phyloP scores from a whole-genome alignment of 2,797 vertebrate species.

The Lagodon rhomboides region DNA sequence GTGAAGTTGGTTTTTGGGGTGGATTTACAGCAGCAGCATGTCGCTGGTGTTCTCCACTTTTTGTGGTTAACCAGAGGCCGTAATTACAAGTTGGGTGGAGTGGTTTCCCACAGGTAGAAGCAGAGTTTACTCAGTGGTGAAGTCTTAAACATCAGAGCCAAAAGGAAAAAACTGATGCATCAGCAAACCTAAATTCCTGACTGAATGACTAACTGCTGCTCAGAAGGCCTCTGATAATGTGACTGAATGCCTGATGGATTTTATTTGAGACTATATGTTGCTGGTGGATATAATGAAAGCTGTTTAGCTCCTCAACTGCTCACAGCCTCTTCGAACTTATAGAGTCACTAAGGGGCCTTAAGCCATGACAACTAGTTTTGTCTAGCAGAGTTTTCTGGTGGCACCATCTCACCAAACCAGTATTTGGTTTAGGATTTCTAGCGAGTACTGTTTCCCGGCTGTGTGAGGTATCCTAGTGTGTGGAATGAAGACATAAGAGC shows the following conservation, averaged over 20 bases:
- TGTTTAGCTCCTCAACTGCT: neutral
- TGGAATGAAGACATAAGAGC: neutral
- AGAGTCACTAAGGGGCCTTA: neutral
- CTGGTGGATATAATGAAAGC: neutral
- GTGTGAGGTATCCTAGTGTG: neutral
- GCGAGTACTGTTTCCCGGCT: neutral
- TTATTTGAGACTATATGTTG: neutral
- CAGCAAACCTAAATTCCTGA: constrained; percentile 35
- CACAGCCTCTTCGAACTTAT: neutral
- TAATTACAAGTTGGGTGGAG: constrained; percentile 40
- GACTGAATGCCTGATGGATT: too few relatives aligned
- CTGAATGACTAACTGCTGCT: constrained; percentile 10
- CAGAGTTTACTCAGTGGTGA: constrained; percentile 30
- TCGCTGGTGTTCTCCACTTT: constrained; percentile 22
- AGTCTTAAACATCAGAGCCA: constrained; percentile 30
- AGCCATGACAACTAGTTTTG: neutral
- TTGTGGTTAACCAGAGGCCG: constrained; percentile 57
- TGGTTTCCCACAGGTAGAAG: constrained; percentile 58
- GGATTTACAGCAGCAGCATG: constrained; percentile 31
- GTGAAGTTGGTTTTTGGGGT: constrained; percentile 38
- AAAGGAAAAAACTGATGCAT: constrained; percentile 33
- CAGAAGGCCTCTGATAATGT: constrained; percentile 1
- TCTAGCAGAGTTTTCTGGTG: neutral
- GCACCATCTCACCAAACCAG: neutral
- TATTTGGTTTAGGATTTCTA: neutral